Evolutionary conservation across 2,888 invertebrate genomes (phyloP), one percentile per base, ranked within the genome.

Genomic region (Heliconius sara): DNA sequence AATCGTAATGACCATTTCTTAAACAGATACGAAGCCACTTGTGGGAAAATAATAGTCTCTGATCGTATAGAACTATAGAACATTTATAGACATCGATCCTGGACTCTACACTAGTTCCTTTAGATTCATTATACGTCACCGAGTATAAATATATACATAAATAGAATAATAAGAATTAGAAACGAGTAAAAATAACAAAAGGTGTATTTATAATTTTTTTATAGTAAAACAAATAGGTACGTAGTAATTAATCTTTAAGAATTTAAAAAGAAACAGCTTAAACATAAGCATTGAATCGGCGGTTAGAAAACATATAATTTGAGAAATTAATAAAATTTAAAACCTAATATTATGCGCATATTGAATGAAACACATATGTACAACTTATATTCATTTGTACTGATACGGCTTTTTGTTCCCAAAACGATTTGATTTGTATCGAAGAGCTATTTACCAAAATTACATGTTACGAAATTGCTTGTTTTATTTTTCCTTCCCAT

Each of bases 361-460:
- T 77, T 80, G 77, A 82, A 77, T 70, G 43, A 70, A 70, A 43
- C 70, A 70, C 70, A 79, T 68, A 78, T 63, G 70, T 67, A 63
- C 57, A 65, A 70, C 67, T 81, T 81, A 77, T 78, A 66, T 82
- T 79, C 83, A 79, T 82, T 83, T 80, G 80, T 77, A 78, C 75
- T 75, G 73, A 73, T 73, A 75, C 79, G 83, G 82, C 80, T 88
- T 91, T 92, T 92, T 90, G 90, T 92, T 91, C 88, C 88, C 86
- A 90, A 91, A 92, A 90, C 90, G 88, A 90, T 91, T 91, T 90
- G 92, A 93, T 93, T 91, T 91, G 91, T 92, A 94, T 95, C 93
- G 90, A 92, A 94, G 92, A 91, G 93, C 90, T 92, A 92, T 95
- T 94, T 92, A 91, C 91, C 87, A 91, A 95, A 94, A 95, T 95